These are phyloP conservation scores for Machaerirhynchus nigripectus DNA, from an alignment of 2,113 vertebrate genomes.

Conservation along the genomic window DNA sequence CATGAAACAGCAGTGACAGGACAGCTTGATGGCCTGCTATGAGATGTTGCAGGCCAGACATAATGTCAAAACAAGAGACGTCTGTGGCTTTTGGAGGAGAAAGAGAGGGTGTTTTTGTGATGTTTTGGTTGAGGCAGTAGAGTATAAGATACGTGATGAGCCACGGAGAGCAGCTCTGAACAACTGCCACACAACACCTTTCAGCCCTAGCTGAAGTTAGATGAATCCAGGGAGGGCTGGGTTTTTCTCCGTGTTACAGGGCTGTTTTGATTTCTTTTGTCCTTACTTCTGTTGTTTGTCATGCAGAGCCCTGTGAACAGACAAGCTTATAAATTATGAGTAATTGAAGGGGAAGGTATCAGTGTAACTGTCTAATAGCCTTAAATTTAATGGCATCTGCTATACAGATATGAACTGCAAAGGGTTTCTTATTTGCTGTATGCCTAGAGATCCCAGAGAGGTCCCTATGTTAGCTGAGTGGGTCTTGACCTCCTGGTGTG, in stretches of 20 bases:
- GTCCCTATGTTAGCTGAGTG: background rate
- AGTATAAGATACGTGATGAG: background rate
- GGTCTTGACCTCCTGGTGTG: background rate
- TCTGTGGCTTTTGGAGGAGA: background rate
- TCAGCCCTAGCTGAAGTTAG: background rate
- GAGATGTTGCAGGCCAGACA: background rate
- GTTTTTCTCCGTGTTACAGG: fast-evolving
- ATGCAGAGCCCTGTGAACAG: background rate
- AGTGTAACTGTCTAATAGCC: background rate
- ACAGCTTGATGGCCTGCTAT: background rate
- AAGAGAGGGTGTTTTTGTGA: background rate
- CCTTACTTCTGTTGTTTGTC: background rate
- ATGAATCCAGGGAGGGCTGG: background rate
- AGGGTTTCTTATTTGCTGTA: background rate
- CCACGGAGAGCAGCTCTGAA: background rate
- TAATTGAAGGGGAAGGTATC: background rate
- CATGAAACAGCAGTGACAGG: background rate
- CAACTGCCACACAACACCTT: fast-evolving
- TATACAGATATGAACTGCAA: background rate
- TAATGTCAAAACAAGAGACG: background rate
- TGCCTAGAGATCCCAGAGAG: background rate
- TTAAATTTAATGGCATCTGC: background rate
- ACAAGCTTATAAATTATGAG: background rate
- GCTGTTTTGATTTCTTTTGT: background rate
- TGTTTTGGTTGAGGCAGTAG: background rate